Evolutionary conservation across 1,140 invertebrate species (phyloP).

Genomic region (Homalodisca vitripennis): DNA sequence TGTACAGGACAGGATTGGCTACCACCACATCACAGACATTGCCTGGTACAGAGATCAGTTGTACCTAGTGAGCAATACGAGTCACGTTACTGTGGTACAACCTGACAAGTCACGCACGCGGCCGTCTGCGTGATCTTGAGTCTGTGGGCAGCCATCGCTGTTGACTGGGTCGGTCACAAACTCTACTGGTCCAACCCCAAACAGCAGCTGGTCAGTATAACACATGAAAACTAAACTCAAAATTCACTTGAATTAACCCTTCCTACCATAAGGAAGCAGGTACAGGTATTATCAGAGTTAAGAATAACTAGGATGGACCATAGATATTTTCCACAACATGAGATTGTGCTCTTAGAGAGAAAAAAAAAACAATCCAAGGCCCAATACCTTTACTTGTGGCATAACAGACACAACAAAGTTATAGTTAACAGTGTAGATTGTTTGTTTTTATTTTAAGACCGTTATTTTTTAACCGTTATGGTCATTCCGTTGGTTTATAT

Average conservation of each 20-base stretch:
- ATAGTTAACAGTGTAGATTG: too few species aligned
- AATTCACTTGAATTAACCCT: too few species aligned
- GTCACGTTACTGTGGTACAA: conserved; percentile 70
- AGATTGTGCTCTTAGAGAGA: too few species aligned
- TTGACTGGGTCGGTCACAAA: conserved; percentile 86
- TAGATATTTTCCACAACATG: too few species aligned
- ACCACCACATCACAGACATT: conserved; percentile 61
- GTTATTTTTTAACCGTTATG: too few species aligned
- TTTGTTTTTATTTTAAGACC: too few species aligned
- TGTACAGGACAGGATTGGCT: conserved; percentile 42
- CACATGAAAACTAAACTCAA: too few species aligned
- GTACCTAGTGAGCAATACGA: conserved; percentile 72
- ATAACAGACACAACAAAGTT: too few species aligned
- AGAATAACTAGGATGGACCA: too few species aligned
- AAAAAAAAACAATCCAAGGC: too few species aligned
- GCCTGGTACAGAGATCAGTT: conserved; percentile 67
- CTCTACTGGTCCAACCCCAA: conserved; percentile 88
- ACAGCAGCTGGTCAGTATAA: conserved; percentile 70
- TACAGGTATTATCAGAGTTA: not conserved
- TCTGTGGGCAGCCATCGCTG: conserved; percentile 75
- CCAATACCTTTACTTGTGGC: too few species aligned
- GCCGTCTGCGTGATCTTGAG: conserved; percentile 60
- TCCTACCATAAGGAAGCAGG: not conserved
- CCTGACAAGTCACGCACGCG: conserved; percentile 56
- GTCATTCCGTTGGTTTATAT: too few species aligned